Evolutionary conservation across 1,140 invertebrate species (phyloP), one percentile per base, ranked within the genome.

Genomic region (Ylistrum balloti): DNA sequence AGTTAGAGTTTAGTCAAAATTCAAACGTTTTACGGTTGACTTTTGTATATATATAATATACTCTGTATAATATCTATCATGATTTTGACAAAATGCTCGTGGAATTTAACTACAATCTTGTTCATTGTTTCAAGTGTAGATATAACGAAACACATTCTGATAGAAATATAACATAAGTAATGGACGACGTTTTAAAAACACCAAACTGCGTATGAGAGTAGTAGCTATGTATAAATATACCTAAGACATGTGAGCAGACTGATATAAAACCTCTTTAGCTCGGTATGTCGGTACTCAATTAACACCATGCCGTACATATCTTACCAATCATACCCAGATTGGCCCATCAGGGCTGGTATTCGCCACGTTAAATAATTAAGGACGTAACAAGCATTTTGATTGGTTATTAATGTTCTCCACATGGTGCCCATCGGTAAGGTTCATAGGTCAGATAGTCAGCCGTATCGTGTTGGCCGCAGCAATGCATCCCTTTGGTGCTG

Each of bases 331-430:
- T 5, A 74, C 56, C 0, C 56, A n/a, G 56, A n/a, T 74, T 74
- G 56, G 56, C 56, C 56, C 28, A 74, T 74, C 56, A 28, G 56
- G 17, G 1, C 56, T 28, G 56, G 56, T 74, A 28, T 74, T 74
- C n/a, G 2, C 22, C 56, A 74, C 56, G 56, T 74, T 9, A 5
- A n/a, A 74, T 74, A n/a, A 74, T 74, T 74, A 9, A 74, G 56
- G 22, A 74, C 15, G 56, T 28, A n/a, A 74, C 56, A 74, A 74
- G 22, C 56, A 74, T 28, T 74, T 74, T 74, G 22, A 74, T 74
- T 74, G 56, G 56, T n/a, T 74, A 74, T 74, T 74, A 74, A 74
- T 74, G 22, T 74, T n/a, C n/a, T n/a, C 56, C 56, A 74, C n/a
- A 74, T 74, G 56, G 1, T 74, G n/a, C 56, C 56, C n/a, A 74